Conservation (phyloP, 2,888 invertebrate genomes). For the Lasioglossum morio region DNA sequence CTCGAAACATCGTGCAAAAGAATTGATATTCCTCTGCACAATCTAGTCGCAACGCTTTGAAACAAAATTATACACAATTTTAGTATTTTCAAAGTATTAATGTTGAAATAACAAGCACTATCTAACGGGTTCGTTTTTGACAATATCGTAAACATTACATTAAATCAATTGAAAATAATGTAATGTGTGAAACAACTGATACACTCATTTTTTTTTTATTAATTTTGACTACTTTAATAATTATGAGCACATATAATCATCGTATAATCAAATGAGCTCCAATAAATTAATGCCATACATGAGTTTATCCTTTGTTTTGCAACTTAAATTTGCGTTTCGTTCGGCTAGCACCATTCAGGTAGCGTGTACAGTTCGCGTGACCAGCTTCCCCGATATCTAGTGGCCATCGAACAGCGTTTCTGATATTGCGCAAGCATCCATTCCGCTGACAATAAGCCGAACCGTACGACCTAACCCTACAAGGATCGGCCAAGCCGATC, state of each 20-base stretch:
- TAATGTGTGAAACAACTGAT: no score
- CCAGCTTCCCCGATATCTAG: constrained; percentile 71
- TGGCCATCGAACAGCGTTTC: constrained; percentile 69
- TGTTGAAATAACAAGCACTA: no score
- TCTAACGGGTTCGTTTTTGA: no score
- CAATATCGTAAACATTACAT: no score
- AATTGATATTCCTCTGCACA: background rate
- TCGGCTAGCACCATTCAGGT: constrained; percentile 43
- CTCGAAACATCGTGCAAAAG: constrained; percentile 28
- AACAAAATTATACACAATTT: background rate
- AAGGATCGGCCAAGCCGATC: constrained; percentile 56
- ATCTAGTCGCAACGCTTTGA: background rate
- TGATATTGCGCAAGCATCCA: constrained; percentile 71
- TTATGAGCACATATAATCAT: background rate
- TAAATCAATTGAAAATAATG: no score
- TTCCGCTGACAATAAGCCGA: constrained; percentile 62
- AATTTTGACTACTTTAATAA: no score
- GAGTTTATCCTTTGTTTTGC: background rate
- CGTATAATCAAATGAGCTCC: no score
- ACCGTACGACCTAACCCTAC: constrained; percentile 62
- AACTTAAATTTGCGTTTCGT: background rate
- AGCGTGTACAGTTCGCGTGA: constrained; percentile 73
- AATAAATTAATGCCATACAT: no score
- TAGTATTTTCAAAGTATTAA: background rate
- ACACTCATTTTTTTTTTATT: no score